Evolutionary conservation across 2,113 vertebrate genomes (phyloP).

Genomic region (Xerus inauris): DNA sequence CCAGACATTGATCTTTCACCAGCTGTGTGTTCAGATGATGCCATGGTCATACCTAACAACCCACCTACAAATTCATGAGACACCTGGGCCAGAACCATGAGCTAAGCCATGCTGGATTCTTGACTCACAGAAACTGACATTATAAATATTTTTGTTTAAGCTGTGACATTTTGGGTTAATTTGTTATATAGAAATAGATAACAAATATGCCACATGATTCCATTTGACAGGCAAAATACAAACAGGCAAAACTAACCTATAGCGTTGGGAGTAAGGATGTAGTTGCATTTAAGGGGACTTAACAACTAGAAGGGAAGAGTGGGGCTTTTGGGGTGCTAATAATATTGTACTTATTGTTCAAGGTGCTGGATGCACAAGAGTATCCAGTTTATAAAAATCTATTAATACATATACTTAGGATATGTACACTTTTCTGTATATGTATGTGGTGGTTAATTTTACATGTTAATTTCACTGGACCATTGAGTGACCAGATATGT

Average conservation of each 20-base stretch:
- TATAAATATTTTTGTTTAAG: not conserved
- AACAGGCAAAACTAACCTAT: not conserved
- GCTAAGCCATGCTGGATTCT: not conserved
- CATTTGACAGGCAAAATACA: not conserved
- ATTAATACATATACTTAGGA: not conserved
- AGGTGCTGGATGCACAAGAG: not conserved
- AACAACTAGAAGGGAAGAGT: not conserved
- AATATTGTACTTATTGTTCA: not conserved
- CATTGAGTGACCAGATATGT: too few species aligned
- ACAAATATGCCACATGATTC: not conserved
- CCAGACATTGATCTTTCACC: not conserved
- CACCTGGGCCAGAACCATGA: not conserved
- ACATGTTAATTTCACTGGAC: too few species aligned
- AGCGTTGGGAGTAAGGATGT: not conserved
- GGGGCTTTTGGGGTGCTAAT: not conserved
- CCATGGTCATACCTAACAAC: not conserved
- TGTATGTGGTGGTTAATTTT: not conserved
- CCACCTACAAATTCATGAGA: not conserved
- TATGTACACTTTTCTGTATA: not conserved
- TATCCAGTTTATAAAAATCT: not conserved
- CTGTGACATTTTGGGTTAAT: not conserved
- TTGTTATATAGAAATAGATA: not conserved
- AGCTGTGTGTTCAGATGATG: not conserved
- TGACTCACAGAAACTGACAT: not conserved
- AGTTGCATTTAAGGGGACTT: not conserved